A percentile compares a stretch with the other conserved stretches of the same genome.
Evolutionary conservation across 2,113 vertebrate species (phyloP).

Genomic region (Apeltes quadracus): DNA sequence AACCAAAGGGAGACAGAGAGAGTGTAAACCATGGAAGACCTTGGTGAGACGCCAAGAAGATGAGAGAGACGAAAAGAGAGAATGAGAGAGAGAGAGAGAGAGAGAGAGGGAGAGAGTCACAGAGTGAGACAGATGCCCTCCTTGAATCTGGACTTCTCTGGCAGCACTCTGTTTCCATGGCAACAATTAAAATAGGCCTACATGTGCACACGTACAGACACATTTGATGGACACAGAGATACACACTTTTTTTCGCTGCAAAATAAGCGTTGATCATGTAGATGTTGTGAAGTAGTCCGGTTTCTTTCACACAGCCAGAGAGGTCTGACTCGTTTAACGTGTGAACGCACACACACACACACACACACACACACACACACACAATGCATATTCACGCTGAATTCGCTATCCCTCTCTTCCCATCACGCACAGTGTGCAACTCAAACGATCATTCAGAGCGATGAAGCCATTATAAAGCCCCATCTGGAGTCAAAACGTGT

Average conservation of each 20-base stretch:
- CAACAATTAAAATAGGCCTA: slow-evolving; percentile 85
- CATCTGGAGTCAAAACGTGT: slow-evolving; percentile 33
- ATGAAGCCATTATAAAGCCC: slow-evolving; percentile 52
- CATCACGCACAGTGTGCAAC: slow-evolving; percentile 28
- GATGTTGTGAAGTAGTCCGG: slow-evolving; percentile 24
- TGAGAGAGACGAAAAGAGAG: slow-evolving; percentile 17
- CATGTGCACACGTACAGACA: slow-evolving; percentile 54
- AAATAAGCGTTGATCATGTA: slow-evolving; percentile 54
- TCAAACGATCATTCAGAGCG: slow-evolving; percentile 44
- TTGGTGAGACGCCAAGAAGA: slow-evolving; percentile 33
- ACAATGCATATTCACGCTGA: background rate
- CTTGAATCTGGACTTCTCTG: slow-evolving; percentile 81
- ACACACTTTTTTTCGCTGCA: slow-evolving; percentile 27
- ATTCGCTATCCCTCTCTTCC: background rate
- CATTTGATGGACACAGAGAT: slow-evolving; percentile 76
- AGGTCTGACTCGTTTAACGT: slow-evolving; percentile 19
- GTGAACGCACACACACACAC: slow-evolving; percentile 24
- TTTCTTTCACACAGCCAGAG: slow-evolving; percentile 30
- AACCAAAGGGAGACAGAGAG: slow-evolving; percentile 14
- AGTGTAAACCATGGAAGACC: slow-evolving; percentile 39
- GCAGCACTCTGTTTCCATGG: slow-evolving; percentile 85
- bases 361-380: background rate
- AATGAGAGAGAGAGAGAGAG: slow-evolving; percentile 22
- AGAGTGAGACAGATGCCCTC: slow-evolving; percentile 55
- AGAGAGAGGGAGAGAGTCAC: slow-evolving; percentile 9